phyloP scores from a whole-genome alignment of 1,140 invertebrate species.

The Saxidomus purpurata region DNA sequence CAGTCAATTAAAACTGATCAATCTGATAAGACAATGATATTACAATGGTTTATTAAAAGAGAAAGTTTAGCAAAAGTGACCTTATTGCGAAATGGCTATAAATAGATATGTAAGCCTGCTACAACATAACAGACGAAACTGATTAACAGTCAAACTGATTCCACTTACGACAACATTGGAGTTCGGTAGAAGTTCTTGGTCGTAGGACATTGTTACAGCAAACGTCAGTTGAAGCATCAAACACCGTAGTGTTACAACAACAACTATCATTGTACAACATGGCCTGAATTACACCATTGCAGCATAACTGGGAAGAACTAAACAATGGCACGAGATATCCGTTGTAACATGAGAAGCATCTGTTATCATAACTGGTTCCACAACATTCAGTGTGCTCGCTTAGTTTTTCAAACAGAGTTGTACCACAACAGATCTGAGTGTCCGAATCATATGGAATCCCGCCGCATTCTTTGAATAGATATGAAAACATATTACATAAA shows the following conservation, averaged over 20 bases:
- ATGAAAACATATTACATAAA: too few relatives aligned
- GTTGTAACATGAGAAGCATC: background rate
- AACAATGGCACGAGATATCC: background rate
- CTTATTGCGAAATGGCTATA: too few relatives aligned
- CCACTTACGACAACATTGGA: background rate
- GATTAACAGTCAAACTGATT: too few relatives aligned
- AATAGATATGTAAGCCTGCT: too few relatives aligned
- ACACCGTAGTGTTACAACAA: background rate
- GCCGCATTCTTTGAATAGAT: background rate
- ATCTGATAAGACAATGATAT: too few relatives aligned
- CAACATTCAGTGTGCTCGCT: background rate
- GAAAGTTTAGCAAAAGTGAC: too few relatives aligned
- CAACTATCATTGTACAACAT: background rate
- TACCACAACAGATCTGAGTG: background rate
- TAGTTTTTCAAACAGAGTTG: background rate
- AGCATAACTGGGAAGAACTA: background rate
- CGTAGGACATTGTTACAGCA: background rate
- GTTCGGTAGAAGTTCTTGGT: background rate
- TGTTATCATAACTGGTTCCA: background rate
- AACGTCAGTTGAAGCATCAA: background rate
- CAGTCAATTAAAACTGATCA: too few relatives aligned
- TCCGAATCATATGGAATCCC: background rate
- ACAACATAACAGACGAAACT: too few relatives aligned
- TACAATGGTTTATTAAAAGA: too few relatives aligned
- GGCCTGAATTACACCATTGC: background rate